Percentiles rank a stretch among this genome's conserved stretches.
Evolutionary conservation across 2,888 invertebrate genomes (phyloP).

Genomic region (Cetonia aurata): DNA sequence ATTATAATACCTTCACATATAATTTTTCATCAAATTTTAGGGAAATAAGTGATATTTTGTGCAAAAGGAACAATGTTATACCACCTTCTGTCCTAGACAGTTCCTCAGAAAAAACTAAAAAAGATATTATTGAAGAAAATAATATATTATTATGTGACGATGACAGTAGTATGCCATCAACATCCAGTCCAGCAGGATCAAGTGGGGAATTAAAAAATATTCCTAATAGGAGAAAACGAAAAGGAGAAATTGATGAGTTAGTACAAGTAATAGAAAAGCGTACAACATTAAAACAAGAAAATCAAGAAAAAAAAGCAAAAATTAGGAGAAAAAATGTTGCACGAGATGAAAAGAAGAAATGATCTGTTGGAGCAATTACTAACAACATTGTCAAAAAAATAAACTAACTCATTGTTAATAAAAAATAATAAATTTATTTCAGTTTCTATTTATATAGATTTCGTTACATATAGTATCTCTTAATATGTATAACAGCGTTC

Average conservation of each 20-base stretch:
- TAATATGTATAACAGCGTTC: too few species aligned
- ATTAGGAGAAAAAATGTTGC: constrained; percentile 5
- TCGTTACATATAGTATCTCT: too few species aligned
- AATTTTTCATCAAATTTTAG: too few species aligned
- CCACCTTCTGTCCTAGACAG: too few species aligned
- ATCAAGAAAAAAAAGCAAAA: constrained; percentile 1
- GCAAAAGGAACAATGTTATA: too few species aligned
- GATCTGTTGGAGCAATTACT: too few species aligned
- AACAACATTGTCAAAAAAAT: background rate
- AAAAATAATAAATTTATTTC: constrained; percentile 4
- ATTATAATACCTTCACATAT: too few species aligned
- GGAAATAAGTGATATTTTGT: too few species aligned
- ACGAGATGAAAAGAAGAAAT: constrained; percentile 1
- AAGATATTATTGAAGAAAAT: background rate
- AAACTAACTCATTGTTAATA: constrained; percentile 3
- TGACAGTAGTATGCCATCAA: background rate
- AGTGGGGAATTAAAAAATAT: constrained; percentile 1
- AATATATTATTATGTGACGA: background rate
- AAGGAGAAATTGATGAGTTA: constrained; percentile 7
- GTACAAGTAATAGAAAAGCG: constrained; percentile 7
- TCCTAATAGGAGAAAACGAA: constrained; percentile 1
- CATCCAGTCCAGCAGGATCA: background rate
- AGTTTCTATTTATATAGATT: too few species aligned
- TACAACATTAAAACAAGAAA: constrained; percentile 2
- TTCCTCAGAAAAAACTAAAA: too few species aligned